Conservation (phyloP, 2,888 invertebrate species). For the Dilophus febrilis region DNA sequence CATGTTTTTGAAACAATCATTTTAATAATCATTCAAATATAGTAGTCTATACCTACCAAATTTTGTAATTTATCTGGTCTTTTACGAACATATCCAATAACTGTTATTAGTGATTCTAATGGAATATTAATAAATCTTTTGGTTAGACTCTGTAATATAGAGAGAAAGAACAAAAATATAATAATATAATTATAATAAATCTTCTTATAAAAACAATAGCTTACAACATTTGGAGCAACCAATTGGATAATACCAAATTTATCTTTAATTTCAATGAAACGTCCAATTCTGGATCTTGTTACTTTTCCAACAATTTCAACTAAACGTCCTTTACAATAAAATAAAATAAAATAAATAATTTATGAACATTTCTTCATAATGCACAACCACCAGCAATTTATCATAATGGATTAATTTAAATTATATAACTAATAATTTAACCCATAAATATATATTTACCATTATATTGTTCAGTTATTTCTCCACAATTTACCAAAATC, state of each 20-base stretch:
- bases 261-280: constrained; percentile 45
- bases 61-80: constrained; percentile 27
- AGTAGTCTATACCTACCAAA: constrained; percentile 15
- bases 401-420: too few species aligned
- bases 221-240: constrained; percentile 28
- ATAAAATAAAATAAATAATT: not conserved
- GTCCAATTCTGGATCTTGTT: constrained; percentile 36
- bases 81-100: constrained; percentile 25
- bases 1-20: too few species aligned
- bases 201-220: constrained; percentile 19
- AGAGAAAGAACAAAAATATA: too few species aligned
- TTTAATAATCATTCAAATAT: too few species aligned
- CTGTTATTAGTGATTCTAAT: constrained; percentile 25
- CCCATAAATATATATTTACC: constrained; percentile 14
- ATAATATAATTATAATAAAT: too few species aligned
- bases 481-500: constrained; percentile 35
- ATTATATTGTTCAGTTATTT: constrained; percentile 33
- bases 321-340: constrained; percentile 6
- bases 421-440: not conserved
- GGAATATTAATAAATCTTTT: constrained; percentile 29
- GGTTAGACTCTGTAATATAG: constrained; percentile 22
- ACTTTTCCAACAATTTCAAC: constrained; percentile 46
- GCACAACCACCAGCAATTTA: too few species aligned
- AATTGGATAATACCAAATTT: constrained; percentile 43
- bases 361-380: not conserved